A percentile compares a stretch with the other conserved stretches of the same genome.
Conservation (phyloP, 2,113 vertebrate genomes). For the Lipophrys pholis region DNA sequence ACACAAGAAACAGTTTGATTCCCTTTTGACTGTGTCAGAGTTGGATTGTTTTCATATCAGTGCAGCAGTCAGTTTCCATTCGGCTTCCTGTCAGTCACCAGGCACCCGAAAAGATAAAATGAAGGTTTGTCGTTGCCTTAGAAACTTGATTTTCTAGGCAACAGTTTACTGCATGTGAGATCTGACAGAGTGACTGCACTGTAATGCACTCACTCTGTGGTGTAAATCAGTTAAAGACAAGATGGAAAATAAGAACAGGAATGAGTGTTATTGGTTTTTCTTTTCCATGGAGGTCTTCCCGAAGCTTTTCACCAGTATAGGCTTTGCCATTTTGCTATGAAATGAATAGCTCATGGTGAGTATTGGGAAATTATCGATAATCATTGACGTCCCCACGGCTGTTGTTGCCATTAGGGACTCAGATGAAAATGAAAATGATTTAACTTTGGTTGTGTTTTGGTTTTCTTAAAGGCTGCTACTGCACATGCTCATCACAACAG, state of each 20-base stretch:
- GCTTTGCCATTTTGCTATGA: too few species aligned
- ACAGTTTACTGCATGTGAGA: background rate
- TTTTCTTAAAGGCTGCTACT: too few species aligned
- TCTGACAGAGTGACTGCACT: background rate
- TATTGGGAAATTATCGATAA: too few species aligned
- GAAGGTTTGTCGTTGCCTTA: slow-evolving; percentile 32
- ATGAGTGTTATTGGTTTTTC: background rate
- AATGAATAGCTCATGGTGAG: too few species aligned
- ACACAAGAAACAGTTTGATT: background rate
- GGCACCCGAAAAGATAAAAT: background rate
- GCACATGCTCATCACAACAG: too few species aligned
- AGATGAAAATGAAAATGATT: too few species aligned
- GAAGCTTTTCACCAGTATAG: too few species aligned
- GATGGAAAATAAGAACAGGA: background rate
- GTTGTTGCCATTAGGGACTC: too few species aligned
- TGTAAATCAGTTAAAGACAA: background rate
- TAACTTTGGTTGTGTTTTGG: too few species aligned
- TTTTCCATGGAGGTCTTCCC: background rate
- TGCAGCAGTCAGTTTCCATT: slow-evolving; percentile 2
- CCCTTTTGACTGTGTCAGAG: slow-evolving; percentile 3
- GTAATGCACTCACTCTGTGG: background rate
- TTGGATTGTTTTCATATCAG: background rate
- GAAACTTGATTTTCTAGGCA: slow-evolving; percentile 31
- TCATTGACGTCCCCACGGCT: too few species aligned
- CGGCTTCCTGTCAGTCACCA: slow-evolving; percentile 4